A percentile compares a stretch with the other conserved stretches of the same genome.
Evolutionary conservation across 2,797 vertebrate genomes (phyloP).

Genomic region (Pantherophis vulpinus): DNA sequence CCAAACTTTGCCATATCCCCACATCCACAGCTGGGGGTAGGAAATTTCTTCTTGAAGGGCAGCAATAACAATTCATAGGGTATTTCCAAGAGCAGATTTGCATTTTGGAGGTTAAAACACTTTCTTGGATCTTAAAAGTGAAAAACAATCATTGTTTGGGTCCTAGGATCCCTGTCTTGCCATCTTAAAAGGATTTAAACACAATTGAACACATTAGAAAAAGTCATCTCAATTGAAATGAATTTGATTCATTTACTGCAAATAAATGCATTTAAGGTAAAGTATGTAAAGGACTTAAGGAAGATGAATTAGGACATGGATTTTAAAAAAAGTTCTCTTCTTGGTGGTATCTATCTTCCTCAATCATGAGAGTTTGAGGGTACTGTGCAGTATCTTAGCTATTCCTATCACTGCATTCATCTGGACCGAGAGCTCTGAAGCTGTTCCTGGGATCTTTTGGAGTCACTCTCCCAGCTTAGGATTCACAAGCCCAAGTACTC

Average conservation of each 20-base stretch:
- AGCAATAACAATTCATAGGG: not conserved
- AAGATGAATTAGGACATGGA: not conserved
- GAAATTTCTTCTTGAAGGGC: not conserved
- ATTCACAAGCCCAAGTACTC: not conserved
- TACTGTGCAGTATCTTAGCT: too few species aligned
- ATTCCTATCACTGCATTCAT: too few species aligned
- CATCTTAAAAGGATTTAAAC: not conserved
- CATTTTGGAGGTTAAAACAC: not conserved
- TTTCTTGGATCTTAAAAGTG: not conserved
- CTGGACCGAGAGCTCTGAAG: too few species aligned
- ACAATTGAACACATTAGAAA: not conserved
- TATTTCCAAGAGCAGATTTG: not conserved
- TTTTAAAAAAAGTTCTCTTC: too few species aligned
- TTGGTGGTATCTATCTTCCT: too few species aligned
- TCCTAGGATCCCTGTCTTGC: too few species aligned
- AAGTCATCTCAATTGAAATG: not conserved
- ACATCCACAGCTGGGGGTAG: not conserved
- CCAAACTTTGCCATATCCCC: not conserved
- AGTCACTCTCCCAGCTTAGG: not conserved
- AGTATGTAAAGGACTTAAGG: not conserved
- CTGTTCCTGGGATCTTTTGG: too few species aligned
- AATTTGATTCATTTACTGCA: not conserved
- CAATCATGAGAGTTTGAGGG: too few species aligned
- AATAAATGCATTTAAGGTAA: not conserved
- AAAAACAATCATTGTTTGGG: not conserved